phyloP scores from a whole-genome alignment of 2,797 vertebrate genomes.

The Gymnocypris eckloni region DNA sequence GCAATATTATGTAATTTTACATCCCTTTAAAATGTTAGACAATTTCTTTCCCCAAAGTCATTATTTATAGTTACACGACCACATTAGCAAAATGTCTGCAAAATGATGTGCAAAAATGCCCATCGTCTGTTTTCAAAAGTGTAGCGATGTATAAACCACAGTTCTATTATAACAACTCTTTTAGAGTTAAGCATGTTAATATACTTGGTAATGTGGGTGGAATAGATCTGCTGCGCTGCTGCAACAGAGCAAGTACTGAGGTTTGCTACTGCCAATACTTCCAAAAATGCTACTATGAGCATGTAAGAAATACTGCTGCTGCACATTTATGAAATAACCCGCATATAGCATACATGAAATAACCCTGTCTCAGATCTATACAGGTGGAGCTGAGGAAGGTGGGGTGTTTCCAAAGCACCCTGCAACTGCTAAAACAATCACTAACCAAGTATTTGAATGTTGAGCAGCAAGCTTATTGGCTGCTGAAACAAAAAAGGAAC shows the following conservation, averaged over 20 bases:
- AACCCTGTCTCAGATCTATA: neutral
- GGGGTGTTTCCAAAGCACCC: neutral
- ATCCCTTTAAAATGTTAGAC: neutral
- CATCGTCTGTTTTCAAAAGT: neutral
- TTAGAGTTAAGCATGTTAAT: neutral
- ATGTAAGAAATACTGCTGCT: neutral
- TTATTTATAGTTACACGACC: too few relatives aligned
- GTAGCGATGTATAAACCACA: neutral
- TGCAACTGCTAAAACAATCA: neutral
- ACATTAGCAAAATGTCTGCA: neutral
- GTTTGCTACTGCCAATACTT: neutral
- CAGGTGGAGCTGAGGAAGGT: neutral
- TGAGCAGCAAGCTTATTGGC: neutral
- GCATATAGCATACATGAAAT: too few relatives aligned
- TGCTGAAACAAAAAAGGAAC: neutral
- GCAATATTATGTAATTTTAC: neutral
- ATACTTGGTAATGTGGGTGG: neutral
- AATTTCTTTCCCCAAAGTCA: neutral
- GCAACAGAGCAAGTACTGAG: too few relatives aligned
- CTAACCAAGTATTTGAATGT: neutral
- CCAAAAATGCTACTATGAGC: neutral
- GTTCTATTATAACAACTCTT: neutral
- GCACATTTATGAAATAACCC: too few relatives aligned
- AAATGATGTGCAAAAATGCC: neutral
- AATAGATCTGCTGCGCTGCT: too few relatives aligned